Conservation (phyloP, 2,888 invertebrate genomes). For the Trissonchulus sp. region DNA sequence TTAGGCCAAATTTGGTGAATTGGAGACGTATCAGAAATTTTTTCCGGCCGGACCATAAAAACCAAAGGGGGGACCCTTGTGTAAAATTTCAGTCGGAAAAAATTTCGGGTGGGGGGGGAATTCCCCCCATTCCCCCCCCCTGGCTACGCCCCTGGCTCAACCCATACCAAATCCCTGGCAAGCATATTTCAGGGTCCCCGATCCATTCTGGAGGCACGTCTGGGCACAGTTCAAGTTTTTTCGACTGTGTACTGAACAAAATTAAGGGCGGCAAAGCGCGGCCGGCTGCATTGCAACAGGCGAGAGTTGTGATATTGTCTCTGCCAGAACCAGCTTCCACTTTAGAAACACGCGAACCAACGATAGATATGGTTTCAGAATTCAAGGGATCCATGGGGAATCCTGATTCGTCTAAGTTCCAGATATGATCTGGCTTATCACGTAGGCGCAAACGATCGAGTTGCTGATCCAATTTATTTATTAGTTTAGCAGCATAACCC, state of each 20-base stretch:
- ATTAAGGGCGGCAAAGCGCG: constrained; percentile 5
- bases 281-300: constrained; percentile 12
- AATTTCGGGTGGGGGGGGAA: no score
- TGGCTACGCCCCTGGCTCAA: no score
- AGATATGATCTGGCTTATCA: neutral
- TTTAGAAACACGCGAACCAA: neutral
- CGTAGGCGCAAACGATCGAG: neutral
- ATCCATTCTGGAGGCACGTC: constrained; percentile 17
- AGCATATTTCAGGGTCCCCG: neutral
- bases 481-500: no score
- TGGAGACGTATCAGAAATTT: no score
- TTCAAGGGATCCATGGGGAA: constrained; percentile 3
- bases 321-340: neutral
- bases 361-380: neutral
- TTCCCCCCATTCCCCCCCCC: no score
- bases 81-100: no score
- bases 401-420: constrained; percentile 16
- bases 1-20: no score
- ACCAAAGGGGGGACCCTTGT: no score
- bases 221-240: neutral
- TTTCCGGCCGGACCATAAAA: no score
- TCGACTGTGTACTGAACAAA: neutral
- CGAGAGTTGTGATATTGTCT: constrained; percentile 15
- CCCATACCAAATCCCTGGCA: neutral
- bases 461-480: neutral